A percentile compares a stretch with the other conserved stretches of the same genome.
These are phyloP conservation scores for Diplolepis rosae DNA, from an alignment of 2,888 invertebrate genomes.

Conservation along the genomic window DNA sequence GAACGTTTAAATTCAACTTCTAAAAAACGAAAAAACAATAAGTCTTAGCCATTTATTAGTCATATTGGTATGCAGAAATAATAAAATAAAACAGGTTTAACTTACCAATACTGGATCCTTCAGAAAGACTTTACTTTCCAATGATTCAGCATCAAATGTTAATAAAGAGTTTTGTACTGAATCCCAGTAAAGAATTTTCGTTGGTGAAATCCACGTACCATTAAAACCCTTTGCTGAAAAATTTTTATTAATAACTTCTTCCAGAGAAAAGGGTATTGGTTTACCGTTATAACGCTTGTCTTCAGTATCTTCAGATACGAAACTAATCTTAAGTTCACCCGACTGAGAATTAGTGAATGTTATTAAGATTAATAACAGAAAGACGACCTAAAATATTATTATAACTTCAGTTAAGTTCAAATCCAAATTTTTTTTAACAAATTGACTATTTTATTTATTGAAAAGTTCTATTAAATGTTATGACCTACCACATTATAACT, in stretches of 20 bases:
- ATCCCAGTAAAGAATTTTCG: constrained; percentile 66
- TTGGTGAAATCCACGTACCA: constrained; percentile 74
- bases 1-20: no score
- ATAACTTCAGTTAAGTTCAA: no score
- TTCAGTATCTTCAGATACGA: constrained; percentile 39
- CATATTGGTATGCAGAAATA: no score
- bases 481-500: background rate
- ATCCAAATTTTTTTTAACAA: background rate
- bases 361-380: constrained; percentile 4
- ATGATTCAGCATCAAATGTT: constrained; percentile 61
- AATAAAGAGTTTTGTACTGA: constrained; percentile 53
- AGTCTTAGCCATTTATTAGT: no score
- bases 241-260: constrained; percentile 67
- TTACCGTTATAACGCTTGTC: constrained; percentile 36
- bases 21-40: no score
- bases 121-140: constrained; percentile 50
- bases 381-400: no score
- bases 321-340: background rate
- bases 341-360: constrained; percentile 13
- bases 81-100: constrained; percentile 30
- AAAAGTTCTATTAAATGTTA: background rate
- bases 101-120: constrained; percentile 49
- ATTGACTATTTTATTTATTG: background rate
- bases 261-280: constrained; percentile 64
- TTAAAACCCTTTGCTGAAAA: constrained; percentile 70